phyloP scores from a whole-genome alignment of 2,113 vertebrate species.

The Numida meleagris region DNA sequence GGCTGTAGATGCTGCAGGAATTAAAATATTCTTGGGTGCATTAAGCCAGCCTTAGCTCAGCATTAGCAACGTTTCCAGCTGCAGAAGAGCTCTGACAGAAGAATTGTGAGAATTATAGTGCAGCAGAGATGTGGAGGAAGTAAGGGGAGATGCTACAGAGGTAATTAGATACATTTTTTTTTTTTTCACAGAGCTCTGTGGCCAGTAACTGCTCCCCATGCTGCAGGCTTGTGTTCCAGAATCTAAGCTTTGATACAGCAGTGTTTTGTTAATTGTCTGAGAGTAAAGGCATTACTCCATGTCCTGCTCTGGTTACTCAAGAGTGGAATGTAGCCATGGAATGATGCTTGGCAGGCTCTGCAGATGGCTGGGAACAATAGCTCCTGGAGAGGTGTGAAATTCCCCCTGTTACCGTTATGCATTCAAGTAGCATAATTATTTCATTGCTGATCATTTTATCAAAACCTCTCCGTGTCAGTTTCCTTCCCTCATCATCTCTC shows the following conservation, averaged over 20 bases:
- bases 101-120: neutral
- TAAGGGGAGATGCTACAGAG: neutral
- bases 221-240: neutral
- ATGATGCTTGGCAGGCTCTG: neutral
- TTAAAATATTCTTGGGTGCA: neutral
- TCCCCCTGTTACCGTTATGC: neutral
- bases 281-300: neutral
- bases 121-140: neutral
- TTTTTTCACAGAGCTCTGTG: neutral
- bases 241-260: neutral
- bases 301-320: neutral
- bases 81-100: neutral
- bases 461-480: neutral
- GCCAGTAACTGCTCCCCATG: neutral
- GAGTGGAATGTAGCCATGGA: neutral
- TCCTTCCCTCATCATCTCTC: neutral
- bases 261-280: neutral
- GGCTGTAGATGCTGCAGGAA: neutral
- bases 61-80: conserved; percentile 5
- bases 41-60: neutral
- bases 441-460: neutral
- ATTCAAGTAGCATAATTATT: neutral
- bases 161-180: neutral
- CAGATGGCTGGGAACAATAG: neutral
- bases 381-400: neutral